Base-by-base conservation (phyloP, 2,888 invertebrate species). In the Ophonus ardosiacus region DNA sequence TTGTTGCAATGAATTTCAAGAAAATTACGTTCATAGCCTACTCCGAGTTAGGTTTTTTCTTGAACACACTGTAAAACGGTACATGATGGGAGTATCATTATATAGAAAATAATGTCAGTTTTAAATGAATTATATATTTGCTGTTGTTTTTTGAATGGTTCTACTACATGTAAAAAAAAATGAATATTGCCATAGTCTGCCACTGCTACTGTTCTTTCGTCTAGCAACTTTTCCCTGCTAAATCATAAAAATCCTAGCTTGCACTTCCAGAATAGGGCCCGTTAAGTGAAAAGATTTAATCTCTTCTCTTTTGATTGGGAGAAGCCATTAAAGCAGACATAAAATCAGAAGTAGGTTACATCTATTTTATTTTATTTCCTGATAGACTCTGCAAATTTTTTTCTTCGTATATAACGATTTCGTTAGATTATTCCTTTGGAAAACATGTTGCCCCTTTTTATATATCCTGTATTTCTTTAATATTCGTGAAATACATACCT, bases 281-380 rank as follows among this genome's bases (percentile, higher is more conserved):
- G 31, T 74, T 74, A 74, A 74, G 43, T 74, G 71, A 74, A 74
- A 74, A 74, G 43, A 74, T 74, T 43, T 74, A 17, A 74, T 74
- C 71, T 74, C 15, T 43, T 40, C 18, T 74, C 71, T 74, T 74
- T 74, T 40, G 43, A 43, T 74, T 40, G 71, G 71, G 43, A 74
- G 18, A 68, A 8, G 17, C 40, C 18, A 74, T 74, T 74, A 74
- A 74, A 74, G 18, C 17, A 43, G 71, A 74, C 51, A 17, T 74
- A 74, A 74, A 74, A 18, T 17, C 15, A 7, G 4, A 74, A 43
- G 40, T 74, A 17, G 43, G 71, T 74, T 74, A 74, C 71, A 43
- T 43, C 43, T 31, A 68, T 38, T 68, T 31, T 68, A 59, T 59
- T 59, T 59, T 63, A 51, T 13, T 13, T 13, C 10, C 43, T 51